A percentile compares a stretch with the other conserved stretches of the same genome.
Evolutionary conservation across 2,888 invertebrate species (phyloP).

Genomic region (Orthosia gothica): DNA sequence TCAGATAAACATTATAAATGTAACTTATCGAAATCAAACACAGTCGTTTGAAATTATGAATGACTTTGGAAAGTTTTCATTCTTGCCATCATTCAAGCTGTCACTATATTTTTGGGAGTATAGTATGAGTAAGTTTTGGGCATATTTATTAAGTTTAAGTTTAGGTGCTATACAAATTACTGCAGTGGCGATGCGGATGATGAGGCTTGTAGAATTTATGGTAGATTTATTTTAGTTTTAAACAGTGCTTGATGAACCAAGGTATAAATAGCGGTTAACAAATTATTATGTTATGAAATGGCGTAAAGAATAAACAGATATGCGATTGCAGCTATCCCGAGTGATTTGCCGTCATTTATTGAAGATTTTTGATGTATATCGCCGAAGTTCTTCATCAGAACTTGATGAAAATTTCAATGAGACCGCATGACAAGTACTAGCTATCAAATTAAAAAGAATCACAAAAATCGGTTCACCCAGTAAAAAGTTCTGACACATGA

Average conservation of each 20-base stretch:
- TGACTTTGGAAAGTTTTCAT: slow-evolving; percentile 44
- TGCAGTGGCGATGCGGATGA: slow-evolving; percentile 41
- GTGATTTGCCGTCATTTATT: no score
- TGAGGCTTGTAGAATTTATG: not conserved
- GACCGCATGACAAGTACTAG: no score
- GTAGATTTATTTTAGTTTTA: slow-evolving; percentile 14
- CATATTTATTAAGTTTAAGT: slow-evolving; percentile 51
- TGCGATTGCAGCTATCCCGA: no score
- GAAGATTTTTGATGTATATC: no score
- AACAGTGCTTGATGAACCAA: not conserved
- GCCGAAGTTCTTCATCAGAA: no score
- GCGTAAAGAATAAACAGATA: no score
- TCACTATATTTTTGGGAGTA: slow-evolving; percentile 54
- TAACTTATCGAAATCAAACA: slow-evolving; percentile 32
- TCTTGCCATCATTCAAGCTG: slow-evolving; percentile 46
- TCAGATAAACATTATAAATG: no score
- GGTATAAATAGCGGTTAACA: not conserved
- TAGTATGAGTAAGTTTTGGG: slow-evolving; percentile 39
- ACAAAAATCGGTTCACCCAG: no score
- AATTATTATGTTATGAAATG: no score
- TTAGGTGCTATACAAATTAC: slow-evolving; percentile 47
- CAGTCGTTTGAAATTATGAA: slow-evolving; percentile 38
- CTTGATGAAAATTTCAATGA: no score
- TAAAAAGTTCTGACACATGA: no score
- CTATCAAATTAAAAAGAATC: no score